A percentile compares a stretch with the other conserved stretches of the same genome.
phyloP scores from a whole-genome alignment of 2,797 vertebrate genomes.

The Falco biarmicus region DNA sequence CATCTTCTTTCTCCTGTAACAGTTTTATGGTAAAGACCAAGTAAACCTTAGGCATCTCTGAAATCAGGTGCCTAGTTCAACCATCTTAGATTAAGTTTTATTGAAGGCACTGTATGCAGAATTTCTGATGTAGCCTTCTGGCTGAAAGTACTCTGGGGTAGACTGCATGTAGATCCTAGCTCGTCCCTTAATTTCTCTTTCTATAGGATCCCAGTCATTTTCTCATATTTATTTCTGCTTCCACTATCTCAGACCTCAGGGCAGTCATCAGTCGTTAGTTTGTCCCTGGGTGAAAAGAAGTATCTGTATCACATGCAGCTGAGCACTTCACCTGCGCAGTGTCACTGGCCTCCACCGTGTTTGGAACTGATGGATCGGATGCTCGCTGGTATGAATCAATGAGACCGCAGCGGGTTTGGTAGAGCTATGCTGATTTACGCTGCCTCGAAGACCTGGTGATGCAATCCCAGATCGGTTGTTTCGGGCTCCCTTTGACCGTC shows the following conservation, averaged over 20 bases:
- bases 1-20: neutral
- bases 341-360: neutral
- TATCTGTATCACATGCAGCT: too few relatives aligned
- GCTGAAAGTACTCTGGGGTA: rapidly evolving
- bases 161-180: neutral
- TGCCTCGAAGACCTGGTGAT: neutral
- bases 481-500: neutral
- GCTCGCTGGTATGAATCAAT: rapidly evolving
- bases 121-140: neutral
- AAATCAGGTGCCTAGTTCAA: neutral
- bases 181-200: neutral
- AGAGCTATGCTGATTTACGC: neutral
- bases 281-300: neutral
- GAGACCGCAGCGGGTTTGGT: neutral
- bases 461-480: neutral
- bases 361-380: neutral
- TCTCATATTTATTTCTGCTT: neutral
- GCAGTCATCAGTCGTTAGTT: neutral
- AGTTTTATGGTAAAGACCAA: neutral
- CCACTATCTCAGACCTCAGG: neutral
- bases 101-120: neutral
- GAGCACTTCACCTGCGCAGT: neutral
- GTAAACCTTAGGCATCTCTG: neutral
- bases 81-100: neutral
- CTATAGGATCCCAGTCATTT: neutral